Conservation (phyloP, 2,113 vertebrate species). For the Mesocricetus auratus region DNA sequence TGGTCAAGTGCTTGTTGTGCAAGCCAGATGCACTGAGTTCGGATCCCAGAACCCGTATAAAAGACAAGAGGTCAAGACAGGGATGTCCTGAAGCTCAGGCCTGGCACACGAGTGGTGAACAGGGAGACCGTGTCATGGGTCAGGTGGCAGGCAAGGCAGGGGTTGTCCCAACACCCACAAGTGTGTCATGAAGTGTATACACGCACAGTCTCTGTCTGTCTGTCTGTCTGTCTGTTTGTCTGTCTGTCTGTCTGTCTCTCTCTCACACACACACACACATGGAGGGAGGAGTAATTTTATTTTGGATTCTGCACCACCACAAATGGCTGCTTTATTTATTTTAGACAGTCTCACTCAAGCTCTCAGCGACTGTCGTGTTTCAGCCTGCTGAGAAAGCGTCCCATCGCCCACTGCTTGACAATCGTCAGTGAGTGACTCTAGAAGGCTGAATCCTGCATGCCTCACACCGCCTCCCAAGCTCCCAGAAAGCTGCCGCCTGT, state of each 20-base stretch:
- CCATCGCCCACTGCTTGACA: accelerated
- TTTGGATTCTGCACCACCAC: not conserved
- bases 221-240: too few species aligned
- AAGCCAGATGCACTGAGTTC: not conserved
- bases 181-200: not conserved
- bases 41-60: not conserved
- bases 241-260: too few species aligned
- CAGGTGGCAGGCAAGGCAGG: not conserved
- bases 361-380: not conserved
- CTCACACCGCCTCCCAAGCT: not conserved
- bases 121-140: not conserved
- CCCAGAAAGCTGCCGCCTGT: slow-evolving; percentile 3
- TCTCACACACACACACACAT: not conserved
- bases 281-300: not conserved
- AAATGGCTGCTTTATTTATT: not conserved
- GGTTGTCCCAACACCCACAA: not conserved
- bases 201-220: not conserved
- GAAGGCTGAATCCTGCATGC: slow-evolving; percentile 40
- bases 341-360: not conserved
- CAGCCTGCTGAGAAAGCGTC: not conserved
- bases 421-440: accelerated
- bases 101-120: not conserved
- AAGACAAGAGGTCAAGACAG: not conserved
- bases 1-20: not conserved
- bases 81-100: not conserved